These are phyloP conservation scores for Pseudococcus viburni DNA, from an alignment of 2,888 invertebrate species.

Conservation along the genomic window DNA sequence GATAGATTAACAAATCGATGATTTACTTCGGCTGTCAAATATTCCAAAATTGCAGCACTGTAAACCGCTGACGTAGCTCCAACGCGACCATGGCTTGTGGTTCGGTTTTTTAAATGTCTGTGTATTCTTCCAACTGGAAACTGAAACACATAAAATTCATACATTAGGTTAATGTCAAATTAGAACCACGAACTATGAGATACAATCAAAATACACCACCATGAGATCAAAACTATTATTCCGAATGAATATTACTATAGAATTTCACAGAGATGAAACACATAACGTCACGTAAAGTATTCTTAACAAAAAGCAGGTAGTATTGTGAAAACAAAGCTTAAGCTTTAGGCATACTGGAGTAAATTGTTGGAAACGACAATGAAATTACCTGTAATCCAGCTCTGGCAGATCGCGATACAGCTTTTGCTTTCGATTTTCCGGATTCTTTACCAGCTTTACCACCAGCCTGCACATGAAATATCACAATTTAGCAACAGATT, in stretches of 20 bases:
- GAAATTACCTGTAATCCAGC: slow-evolving; percentile 94
- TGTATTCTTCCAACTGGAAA: slow-evolving; percentile 99
- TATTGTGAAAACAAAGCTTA: neutral
- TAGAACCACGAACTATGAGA: neutral
- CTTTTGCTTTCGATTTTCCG: slow-evolving; percentile 99
- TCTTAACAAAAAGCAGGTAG: neutral
- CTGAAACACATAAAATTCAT: slow-evolving; percentile 74
- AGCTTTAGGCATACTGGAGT: neutral
- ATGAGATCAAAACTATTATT: neutral
- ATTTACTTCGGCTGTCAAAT: slow-evolving; percentile 96
- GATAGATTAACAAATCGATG: neutral
- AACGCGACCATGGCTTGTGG: slow-evolving; percentile 99
- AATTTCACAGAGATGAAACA: too few relatives aligned
- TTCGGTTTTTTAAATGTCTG: slow-evolving; percentile 98
- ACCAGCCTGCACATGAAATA: slow-evolving; percentile 83
- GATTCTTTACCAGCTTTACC: slow-evolving; percentile 99
- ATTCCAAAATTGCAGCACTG: slow-evolving; percentile 99
- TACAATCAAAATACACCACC: neutral
- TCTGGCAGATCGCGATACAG: slow-evolving; percentile 97
- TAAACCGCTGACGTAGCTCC: slow-evolving; percentile 99
- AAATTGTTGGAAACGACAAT: neutral
- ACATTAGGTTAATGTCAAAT: neutral
- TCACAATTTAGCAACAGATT: neutral
- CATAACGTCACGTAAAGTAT: too few relatives aligned
- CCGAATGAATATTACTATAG: too few relatives aligned